Percentiles rank a stretch among this genome's conserved stretches.
phyloP scores from a whole-genome alignment of 2,113 vertebrate genomes.

The Anguilla japonica region DNA sequence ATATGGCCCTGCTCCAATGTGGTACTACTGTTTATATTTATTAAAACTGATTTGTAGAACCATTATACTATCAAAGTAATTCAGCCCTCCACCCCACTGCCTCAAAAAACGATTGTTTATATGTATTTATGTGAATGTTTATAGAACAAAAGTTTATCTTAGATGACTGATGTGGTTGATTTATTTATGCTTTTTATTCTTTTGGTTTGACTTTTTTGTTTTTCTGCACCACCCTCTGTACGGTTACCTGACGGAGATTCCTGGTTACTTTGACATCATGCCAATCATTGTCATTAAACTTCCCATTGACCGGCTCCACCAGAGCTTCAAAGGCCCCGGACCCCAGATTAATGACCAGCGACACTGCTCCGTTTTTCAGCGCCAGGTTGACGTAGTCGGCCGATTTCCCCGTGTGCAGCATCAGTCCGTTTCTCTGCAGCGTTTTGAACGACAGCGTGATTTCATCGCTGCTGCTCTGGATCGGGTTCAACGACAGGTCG shows the following conservation, averaged over 20 bases:
- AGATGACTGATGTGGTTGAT: constrained; percentile 35
- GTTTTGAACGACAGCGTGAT: constrained; percentile 99
- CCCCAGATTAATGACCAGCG: constrained; percentile 99
- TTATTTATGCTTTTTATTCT: constrained; percentile 32
- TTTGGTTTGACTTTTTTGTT: not conserved
- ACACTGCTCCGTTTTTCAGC: constrained; percentile 98
- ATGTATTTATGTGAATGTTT: constrained; percentile 38
- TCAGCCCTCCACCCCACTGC: not conserved
- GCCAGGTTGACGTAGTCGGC: constrained; percentile 99
- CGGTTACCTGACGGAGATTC: constrained; percentile 99
- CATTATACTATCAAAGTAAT: not conserved
- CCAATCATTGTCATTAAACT: constrained; percentile 99
- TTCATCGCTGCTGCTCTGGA: constrained; percentile 98
- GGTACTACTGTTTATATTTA: constrained; percentile 58
- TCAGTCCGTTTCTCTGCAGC: constrained; percentile 97
- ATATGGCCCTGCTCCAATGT: constrained; percentile 82
- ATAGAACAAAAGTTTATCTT: not conserved
- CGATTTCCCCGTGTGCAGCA: constrained; percentile 99
- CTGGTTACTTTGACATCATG: constrained; percentile 99
- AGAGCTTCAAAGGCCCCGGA: constrained; percentile 98
- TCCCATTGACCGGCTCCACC: constrained; percentile 99
- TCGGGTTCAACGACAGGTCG: constrained; percentile 96
- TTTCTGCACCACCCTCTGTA: constrained; percentile 47
- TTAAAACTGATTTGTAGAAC: constrained; percentile 24
- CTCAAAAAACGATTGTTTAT: not conserved